These are phyloP conservation scores for Hydrotaea cyrtoneurina DNA, from an alignment of 2,888 invertebrate species.

Conservation along the genomic window DNA sequence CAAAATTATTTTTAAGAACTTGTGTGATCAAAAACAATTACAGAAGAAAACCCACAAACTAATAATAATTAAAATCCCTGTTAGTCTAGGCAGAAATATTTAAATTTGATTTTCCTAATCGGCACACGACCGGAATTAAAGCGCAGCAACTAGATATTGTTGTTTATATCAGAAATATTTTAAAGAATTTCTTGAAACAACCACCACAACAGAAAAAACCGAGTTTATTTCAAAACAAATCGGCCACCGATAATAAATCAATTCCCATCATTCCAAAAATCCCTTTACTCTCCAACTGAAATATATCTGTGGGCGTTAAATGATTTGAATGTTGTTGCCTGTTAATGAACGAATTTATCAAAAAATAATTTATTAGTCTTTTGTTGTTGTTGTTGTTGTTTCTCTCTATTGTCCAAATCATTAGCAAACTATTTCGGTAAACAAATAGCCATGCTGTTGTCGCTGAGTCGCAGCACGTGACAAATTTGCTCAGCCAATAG, in stretches of 20 bases:
- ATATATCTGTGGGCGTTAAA: background rate
- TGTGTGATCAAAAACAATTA: too few relatives aligned
- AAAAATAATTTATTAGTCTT: background rate
- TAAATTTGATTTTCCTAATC: too few relatives aligned
- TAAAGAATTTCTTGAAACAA: background rate
- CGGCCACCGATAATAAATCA: too few relatives aligned
- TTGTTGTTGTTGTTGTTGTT: background rate
- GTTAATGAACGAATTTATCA: slow-evolving; percentile 11
- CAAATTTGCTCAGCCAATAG: background rate
- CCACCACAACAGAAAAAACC: too few relatives aligned
- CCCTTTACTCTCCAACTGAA: background rate
- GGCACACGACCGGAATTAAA: too few relatives aligned
- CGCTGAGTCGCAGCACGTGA: slow-evolving; percentile 12
- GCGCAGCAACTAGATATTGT: too few relatives aligned
- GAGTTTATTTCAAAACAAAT: too few relatives aligned
- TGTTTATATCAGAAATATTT: too few relatives aligned
- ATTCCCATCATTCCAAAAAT: background rate
- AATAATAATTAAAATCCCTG: too few relatives aligned
- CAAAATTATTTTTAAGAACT: too few relatives aligned
- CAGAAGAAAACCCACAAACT: too few relatives aligned
- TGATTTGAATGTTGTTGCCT: slow-evolving; percentile 5
- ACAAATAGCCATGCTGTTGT: background rate
- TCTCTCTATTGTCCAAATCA: background rate
- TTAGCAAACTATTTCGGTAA: background rate
- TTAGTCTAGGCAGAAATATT: too few relatives aligned